These are phyloP conservation scores for Zosterops borbonicus DNA, from an alignment of 2,113 vertebrate genomes.

Conservation along the genomic window DNA sequence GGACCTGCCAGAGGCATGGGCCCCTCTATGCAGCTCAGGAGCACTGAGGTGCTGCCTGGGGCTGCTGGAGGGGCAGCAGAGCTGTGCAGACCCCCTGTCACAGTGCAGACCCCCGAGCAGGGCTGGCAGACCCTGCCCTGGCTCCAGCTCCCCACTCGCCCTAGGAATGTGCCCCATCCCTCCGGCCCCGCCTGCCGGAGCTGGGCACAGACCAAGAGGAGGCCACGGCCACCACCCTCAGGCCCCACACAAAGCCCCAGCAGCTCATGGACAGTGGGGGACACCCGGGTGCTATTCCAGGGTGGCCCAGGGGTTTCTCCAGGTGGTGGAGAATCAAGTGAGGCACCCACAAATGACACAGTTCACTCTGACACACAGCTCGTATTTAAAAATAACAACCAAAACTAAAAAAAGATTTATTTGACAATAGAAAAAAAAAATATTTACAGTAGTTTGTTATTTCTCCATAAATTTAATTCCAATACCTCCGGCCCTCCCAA, in stretches of 20 bases:
- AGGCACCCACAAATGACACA: neutral
- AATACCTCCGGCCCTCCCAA: neutral
- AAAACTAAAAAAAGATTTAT: slow-evolving; percentile 42
- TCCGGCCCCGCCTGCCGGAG: too few relatives aligned
- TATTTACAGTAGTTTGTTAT: slow-evolving; percentile 69
- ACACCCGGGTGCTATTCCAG: accelerated
- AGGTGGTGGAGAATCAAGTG: neutral
- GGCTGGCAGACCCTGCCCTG: neutral
- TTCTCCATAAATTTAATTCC: slow-evolving; percentile 14
- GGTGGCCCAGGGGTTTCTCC: too few relatives aligned
- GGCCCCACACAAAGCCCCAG: neutral
- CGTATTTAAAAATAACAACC: neutral
- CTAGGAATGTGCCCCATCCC: neutral
- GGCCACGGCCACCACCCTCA: too few relatives aligned
- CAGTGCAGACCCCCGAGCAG: accelerated
- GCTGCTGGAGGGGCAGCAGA: accelerated
- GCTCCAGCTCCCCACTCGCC: neutral
- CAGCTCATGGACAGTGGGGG: neutral
- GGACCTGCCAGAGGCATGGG: neutral
- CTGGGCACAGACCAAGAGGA: too few relatives aligned
- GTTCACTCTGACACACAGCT: neutral
- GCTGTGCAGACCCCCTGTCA: neutral
- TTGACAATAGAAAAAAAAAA: slow-evolving; percentile 47
- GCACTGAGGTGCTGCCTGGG: too few relatives aligned
- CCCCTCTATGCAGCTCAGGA: neutral